Conservation (phyloP, 35 echinoderm and acorn worm species). For the Chiridota heheva region DNA sequence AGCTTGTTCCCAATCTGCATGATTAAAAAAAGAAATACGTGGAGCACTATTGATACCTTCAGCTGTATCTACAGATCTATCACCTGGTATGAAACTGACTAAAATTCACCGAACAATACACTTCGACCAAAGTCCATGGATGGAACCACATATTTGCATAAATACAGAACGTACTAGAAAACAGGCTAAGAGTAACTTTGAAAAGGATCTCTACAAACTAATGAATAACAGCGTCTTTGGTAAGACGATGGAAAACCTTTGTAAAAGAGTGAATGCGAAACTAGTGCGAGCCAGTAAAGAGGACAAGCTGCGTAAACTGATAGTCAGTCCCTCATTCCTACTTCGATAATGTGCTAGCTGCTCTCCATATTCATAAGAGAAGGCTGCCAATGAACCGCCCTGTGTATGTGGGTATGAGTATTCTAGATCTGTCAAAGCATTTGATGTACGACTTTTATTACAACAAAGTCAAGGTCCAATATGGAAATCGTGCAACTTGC, state of each 20-base stretch:
- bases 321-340: too few relatives aligned
- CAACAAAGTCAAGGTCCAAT: too few relatives aligned
- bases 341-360: too few relatives aligned
- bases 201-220: conserved; percentile 8
- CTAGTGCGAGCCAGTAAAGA: too few relatives aligned
- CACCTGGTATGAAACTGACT: not conserved
- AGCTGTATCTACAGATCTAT: not conserved
- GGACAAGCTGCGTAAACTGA: too few relatives aligned
- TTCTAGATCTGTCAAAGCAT: too few relatives aligned
- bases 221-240: conserved; percentile 8
- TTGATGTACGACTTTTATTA: too few relatives aligned
- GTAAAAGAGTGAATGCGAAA: not conserved
- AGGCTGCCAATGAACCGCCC: too few relatives aligned
- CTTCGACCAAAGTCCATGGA: conserved; percentile 6
- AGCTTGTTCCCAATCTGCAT: conserved; percentile 13
- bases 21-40: conserved; percentile 8
- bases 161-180: conserved; percentile 6
- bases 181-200: not conserved
- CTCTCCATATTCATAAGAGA: too few relatives aligned
- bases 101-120: not conserved
- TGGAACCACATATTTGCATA: not conserved
- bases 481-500: too few relatives aligned
- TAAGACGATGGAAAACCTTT: conserved; percentile 7
- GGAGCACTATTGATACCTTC: not conserved
- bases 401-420: too few relatives aligned